Percentiles rank a stretch among this genome's conserved stretches.
phyloP scores from a whole-genome alignment of 2,113 vertebrate species.

The Callospermophilus lateralis region DNA sequence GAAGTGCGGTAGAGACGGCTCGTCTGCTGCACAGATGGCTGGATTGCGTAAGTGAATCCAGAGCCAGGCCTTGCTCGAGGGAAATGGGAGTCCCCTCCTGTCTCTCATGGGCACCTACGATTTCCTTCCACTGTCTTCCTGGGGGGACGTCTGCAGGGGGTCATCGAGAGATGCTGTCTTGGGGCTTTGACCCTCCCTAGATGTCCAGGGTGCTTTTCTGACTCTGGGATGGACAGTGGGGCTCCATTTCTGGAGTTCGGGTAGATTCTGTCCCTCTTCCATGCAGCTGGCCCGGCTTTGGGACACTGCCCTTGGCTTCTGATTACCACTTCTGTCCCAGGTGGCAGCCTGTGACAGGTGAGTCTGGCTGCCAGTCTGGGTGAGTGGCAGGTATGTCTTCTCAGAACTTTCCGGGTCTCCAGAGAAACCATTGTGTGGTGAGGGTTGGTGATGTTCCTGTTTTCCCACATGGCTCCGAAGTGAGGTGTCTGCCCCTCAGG shows the following conservation, averaged over 20 bases:
- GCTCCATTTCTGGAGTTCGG: not conserved
- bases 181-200: not conserved
- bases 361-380: not conserved
- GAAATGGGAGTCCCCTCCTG: too few species aligned
- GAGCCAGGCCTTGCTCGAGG: too few species aligned
- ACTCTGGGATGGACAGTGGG: not conserved
- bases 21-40: too few species aligned
- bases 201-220: not conserved
- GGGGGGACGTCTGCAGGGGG: too few species aligned
- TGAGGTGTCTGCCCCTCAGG: not conserved
- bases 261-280: not conserved
- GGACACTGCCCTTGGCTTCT: not conserved
- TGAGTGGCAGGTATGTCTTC: not conserved
- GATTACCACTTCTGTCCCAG: not conserved
- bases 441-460: not conserved
- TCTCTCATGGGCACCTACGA: too few species aligned
- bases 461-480: not conserved
- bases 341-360: too few species aligned
- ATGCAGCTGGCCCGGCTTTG: rapidly evolving
- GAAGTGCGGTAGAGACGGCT: too few species aligned
- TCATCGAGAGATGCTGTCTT: rapidly evolving
- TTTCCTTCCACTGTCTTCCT: not conserved
- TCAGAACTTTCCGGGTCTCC: not conserved
- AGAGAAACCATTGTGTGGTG: not conserved
- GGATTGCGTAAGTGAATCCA: too few species aligned